These are phyloP conservation scores for Gasteruption jaculator DNA, from an alignment of 2,888 invertebrate genomes.

Conservation along the genomic window DNA sequence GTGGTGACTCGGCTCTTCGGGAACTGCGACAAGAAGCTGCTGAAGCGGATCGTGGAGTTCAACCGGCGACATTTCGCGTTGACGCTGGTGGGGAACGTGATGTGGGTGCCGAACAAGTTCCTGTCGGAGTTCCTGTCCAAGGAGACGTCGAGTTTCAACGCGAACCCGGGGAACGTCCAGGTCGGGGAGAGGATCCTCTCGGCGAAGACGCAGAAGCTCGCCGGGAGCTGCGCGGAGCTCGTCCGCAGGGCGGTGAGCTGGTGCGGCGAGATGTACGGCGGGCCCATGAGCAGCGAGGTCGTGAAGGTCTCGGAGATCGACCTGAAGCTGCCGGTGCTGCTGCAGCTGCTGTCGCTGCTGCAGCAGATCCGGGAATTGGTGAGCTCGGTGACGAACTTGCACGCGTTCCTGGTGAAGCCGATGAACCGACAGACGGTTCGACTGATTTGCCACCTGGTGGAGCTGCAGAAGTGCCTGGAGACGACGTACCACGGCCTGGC, in stretches of 20 bases:
- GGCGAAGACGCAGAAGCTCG: constrained; percentile 33
- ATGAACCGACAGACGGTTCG: constrained; percentile 73
- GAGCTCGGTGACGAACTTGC: constrained; percentile 66
- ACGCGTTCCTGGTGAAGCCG: constrained; percentile 67
- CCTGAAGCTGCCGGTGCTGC: constrained; percentile 54
- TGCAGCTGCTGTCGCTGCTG: constrained; percentile 53
- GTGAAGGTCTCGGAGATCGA: constrained; percentile 43
- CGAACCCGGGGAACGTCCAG: constrained; percentile 32
- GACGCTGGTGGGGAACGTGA: constrained; percentile 71
- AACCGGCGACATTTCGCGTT: constrained; percentile 78
- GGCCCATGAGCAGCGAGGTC: constrained; percentile 60
- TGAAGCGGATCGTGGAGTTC: constrained; percentile 69
- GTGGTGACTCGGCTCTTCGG: constrained; percentile 71
- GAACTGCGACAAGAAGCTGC: constrained; percentile 69
- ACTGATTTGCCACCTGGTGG: constrained; percentile 74
- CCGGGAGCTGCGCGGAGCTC: constrained; percentile 49
- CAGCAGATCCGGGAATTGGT: constrained; percentile 53
- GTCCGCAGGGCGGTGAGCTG: constrained; percentile 54
- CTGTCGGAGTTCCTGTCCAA: constrained; percentile 63
- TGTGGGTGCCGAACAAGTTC: constrained; percentile 86
- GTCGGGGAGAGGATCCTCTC: constrained; percentile 41
- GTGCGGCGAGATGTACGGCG: constrained; percentile 49
- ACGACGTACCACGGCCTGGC: constrained; percentile 66
- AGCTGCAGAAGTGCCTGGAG: constrained; percentile 75
- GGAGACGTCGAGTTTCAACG: constrained; percentile 30